Evolutionary conservation across 1,140 invertebrate genomes (phyloP), one percentile per base, ranked within the genome.

Genomic region (Habropoda laboriosa): DNA sequence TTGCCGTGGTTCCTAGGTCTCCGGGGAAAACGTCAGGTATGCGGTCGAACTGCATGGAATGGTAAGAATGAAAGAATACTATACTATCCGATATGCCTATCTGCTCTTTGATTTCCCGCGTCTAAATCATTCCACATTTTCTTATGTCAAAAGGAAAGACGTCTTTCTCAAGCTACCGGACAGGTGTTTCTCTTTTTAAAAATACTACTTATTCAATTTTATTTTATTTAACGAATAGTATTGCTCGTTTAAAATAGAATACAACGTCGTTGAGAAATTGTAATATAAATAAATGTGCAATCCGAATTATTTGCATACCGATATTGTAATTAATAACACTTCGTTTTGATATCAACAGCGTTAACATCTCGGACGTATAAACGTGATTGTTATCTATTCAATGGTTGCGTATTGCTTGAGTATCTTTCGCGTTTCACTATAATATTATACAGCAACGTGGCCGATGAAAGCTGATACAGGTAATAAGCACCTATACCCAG

Each of bases 51-150:
- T 38, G n/a, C 18, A 12, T 30, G 51, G 74, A 77, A 77, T 70
- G 74, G 53, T 70, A 77, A 70, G 64, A 68, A 76, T 35, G 74
- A 76, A 67, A 53, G 53, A 77, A 77, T 30, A 77, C 74, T 42
- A 57, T 45, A 30, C 49, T 4, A 24, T 13, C 61, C 38, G 49
- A 68, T 76, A 57, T 3, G n/a, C 24, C n/a, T 58, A 49, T 60
- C 74, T 70, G 6, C 5, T 58, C 35, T 45, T 53, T 8, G 49
- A 67, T 51, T 75, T 55, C 38, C 60, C 49, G 58, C 64, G 38
- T 60, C 38, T 77, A 47, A 47, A 70, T 70, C 64, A 76, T 67
- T 30, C 49, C 5, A 38, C 24, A 32, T 55, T 8, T 45, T 13
- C 18, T 6, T 38, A 13, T 16, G 13, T 10, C 5, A 18, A 35